These are phyloP conservation scores for Drosophila varians DNA, from an alignment of 1,140 invertebrate species.

Conservation along the genomic window DNA sequence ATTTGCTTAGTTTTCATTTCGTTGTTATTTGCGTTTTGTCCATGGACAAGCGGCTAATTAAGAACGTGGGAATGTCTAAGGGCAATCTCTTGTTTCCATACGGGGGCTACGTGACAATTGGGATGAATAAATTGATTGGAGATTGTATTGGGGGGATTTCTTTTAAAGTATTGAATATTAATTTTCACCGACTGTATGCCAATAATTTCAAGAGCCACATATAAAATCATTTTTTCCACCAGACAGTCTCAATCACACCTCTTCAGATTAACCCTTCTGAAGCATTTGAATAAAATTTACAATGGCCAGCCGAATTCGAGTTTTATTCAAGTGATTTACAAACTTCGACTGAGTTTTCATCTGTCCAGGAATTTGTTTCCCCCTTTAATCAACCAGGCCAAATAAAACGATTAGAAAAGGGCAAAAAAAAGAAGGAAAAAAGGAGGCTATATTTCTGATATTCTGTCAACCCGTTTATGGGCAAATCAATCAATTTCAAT, in stretches of 20 bases:
- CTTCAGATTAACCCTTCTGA: slow-evolving; percentile 37
- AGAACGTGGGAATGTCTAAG: slow-evolving; percentile 64
- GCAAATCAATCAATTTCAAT: slow-evolving; percentile 80
- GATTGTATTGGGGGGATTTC: slow-evolving; percentile 8
- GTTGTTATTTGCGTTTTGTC: slow-evolving; percentile 31
- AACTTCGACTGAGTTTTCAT: slow-evolving; percentile 20
- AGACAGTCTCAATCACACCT: slow-evolving; percentile 41
- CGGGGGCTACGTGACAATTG: slow-evolving; percentile 32
- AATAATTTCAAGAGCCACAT: not conserved
- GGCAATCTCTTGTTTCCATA: slow-evolving; percentile 5
- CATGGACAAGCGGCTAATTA: slow-evolving; percentile 56
- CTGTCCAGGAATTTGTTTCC: not conserved
- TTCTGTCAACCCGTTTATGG: slow-evolving; percentile 62
- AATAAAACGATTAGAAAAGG: slow-evolving; percentile 70
- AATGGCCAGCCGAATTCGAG: slow-evolving; percentile 13
- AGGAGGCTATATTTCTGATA: slow-evolving; percentile 12
- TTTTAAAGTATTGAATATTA: not conserved
- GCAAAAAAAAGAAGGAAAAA: slow-evolving; percentile 9
- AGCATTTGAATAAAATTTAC: slow-evolving; percentile 38
- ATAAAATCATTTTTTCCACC: slow-evolving; percentile 4
- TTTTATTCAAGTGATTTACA: slow-evolving; percentile 19
- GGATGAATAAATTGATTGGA: slow-evolving; percentile 14
- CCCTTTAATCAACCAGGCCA: slow-evolving; percentile 32
- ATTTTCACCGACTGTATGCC: not conserved
- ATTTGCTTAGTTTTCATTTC: slow-evolving; percentile 60